These are phyloP conservation scores for Diadumene lineata DNA, from an alignment of 92 coral and sea anemone genomes.

Conservation along the genomic window DNA sequence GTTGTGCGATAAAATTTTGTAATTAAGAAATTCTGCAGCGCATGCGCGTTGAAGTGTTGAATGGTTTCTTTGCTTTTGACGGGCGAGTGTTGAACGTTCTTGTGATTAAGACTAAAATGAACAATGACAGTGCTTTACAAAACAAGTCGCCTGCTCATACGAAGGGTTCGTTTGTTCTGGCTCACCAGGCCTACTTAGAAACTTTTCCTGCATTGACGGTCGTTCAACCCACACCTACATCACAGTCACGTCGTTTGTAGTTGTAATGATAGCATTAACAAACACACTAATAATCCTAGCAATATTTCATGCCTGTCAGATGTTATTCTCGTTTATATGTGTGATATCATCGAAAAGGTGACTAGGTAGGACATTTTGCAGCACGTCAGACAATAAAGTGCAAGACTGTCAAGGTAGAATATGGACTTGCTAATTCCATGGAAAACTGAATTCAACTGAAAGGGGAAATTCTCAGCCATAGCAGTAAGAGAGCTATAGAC, in stretches of 20 bases:
- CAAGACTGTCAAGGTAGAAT: background rate
- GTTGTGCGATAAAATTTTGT: background rate
- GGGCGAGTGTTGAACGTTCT: constrained; percentile 17
- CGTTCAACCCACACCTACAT: constrained; percentile 25
- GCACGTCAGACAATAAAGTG: background rate
- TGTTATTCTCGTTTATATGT: constrained; percentile 4
- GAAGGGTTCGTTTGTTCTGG: constrained; percentile 27
- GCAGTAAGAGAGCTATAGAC: background rate
- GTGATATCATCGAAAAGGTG: background rate
- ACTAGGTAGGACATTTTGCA: background rate
- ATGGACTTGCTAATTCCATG: too few relatives aligned
- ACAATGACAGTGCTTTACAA: constrained; percentile 48
- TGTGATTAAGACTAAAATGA: constrained; percentile 19
- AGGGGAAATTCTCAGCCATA: too few relatives aligned
- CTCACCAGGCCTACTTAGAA: constrained; percentile 81
- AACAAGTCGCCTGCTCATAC: constrained; percentile 54
- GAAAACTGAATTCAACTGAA: background rate
- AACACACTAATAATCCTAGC: background rate
- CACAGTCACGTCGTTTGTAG: background rate
- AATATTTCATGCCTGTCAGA: background rate
- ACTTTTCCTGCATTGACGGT: constrained; percentile 50
- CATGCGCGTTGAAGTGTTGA: constrained; percentile 47
- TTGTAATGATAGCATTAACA: background rate
- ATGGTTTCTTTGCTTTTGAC: constrained; percentile 23
- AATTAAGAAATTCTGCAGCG: constrained; percentile 23